Evolutionary conservation across 2,113 vertebrate species (phyloP), one percentile per base, ranked within the genome.

Genomic region (Spea multiplicata): DNA sequence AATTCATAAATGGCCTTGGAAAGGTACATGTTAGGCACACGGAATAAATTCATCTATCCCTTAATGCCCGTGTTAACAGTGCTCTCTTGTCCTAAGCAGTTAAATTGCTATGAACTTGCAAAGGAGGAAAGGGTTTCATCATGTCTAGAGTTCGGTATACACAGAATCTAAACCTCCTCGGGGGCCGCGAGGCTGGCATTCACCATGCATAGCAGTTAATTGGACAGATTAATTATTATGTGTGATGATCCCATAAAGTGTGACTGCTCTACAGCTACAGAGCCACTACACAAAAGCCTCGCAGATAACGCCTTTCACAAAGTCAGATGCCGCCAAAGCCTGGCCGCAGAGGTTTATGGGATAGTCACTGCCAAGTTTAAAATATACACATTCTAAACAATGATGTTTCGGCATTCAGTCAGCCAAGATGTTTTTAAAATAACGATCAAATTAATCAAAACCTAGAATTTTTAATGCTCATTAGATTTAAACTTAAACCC

Each of bases 171-270:
- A 80, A 67, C 57, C 62, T 80, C 77, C 71, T 62, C 52, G 3
- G 71, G 71, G 77, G 44, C 16, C 10, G 49, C 65, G 44, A 65
- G 69, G 30, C 70, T 48, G 72, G 49, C 77, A 61, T 55, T 80
- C 71, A 61, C 47, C 71, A 80, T 57, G 77, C 70, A 67, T 59
- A 55, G 71, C 65, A 59, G 62, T 73, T 80, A 80, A 80, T 67
- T 66, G 77, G 77, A 73, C 70, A 73, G 77, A 73, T 80, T 73
- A 80, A 80, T 80, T 80, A 73, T 67, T 73, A 80, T 80, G 77
- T 73, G 77, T 62, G 73, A 80, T 80, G 77, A 80, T 80, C 77
- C 77, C 52, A 80, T 80, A 80, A 80, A 80, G 77, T 80, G 71
- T 73, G 70, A 80, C 77, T 73, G 62, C 49, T 73, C 50, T 17